Evolutionary conservation across 2,888 invertebrate species (phyloP).

Genomic region (Euproctis similis): DNA sequence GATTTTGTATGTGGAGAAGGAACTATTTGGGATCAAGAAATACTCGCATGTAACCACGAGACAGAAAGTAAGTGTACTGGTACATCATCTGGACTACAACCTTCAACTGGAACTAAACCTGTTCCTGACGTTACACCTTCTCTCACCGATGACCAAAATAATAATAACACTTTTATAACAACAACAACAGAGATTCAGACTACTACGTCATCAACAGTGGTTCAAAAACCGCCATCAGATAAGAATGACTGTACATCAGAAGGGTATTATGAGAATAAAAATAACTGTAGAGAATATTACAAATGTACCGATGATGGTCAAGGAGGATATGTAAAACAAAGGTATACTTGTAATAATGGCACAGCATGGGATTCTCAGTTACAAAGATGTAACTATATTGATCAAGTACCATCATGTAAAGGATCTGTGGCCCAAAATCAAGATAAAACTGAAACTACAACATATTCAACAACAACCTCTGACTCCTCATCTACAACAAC

Average conservation of each 20-base stretch:
- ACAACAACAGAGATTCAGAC: conserved; percentile 15
- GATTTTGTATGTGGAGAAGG: conserved; percentile 83
- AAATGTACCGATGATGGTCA: conserved; percentile 64
- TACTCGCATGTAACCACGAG: conserved; percentile 73
- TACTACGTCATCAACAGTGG: conserved; percentile 21
- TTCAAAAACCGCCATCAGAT: conserved; percentile 22
- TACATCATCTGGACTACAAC: neutral
- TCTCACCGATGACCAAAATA: conserved; percentile 5
- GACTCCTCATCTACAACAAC: conserved; percentile 6
- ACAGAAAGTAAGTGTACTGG: conserved; percentile 28
- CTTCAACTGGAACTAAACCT: neutral
- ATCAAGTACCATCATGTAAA: conserved; percentile 51
- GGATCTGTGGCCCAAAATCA: conserved; percentile 32
- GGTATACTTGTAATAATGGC: conserved; percentile 73
- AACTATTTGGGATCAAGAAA: conserved; percentile 78
- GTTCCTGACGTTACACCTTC: no score
- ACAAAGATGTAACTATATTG: conserved; percentile 73
- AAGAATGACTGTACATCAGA: conserved; percentile 47
- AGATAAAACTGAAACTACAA: conserved; percentile 15
- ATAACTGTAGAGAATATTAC: conserved; percentile 67
- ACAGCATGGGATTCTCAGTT: conserved; percentile 75
- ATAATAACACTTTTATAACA: conserved; percentile 4
- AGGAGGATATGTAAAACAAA: conserved; percentile 65
- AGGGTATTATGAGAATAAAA: conserved; percentile 62
- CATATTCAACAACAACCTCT: conserved; percentile 1